Conservation (phyloP, 2,797 vertebrate genomes). For the Oreonectes daqikongensis region DNA sequence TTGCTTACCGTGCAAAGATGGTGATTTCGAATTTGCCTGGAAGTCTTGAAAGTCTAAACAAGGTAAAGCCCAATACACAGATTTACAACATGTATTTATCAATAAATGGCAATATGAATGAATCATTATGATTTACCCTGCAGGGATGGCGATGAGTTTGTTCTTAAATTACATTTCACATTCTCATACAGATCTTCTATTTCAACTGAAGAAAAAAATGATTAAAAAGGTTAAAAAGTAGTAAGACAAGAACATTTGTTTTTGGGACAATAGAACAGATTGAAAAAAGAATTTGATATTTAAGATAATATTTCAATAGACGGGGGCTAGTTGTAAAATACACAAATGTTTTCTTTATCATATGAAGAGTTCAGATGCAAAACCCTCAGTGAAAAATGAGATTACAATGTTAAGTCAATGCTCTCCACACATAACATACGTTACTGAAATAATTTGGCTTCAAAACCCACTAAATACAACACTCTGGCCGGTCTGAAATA, state of each 20-base stretch:
- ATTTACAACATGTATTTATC: not conserved
- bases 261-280: too few relatives aligned
- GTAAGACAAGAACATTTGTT: not conserved
- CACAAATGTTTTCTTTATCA: too few relatives aligned
- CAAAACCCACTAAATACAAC: too few relatives aligned
- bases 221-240: not conserved
- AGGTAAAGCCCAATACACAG: not conserved
- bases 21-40: not conserved
- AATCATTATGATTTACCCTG: not conserved
- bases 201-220: not conserved
- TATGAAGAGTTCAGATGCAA: too few relatives aligned
- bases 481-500: too few relatives aligned
- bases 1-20: slow-evolving; percentile 13
- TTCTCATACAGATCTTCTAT: slow-evolving; percentile 26
- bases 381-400: too few relatives aligned
- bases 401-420: too few relatives aligned
- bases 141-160: not conserved
- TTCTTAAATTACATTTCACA: not conserved
- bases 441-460: too few relatives aligned
- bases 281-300: too few relatives aligned
- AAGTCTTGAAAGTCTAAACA: not conserved
- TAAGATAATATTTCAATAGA: too few relatives aligned
- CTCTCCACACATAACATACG: too few relatives aligned
- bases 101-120: not conserved
- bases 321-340: too few relatives aligned